A percentile compares a stretch with the other conserved stretches of the same genome.
These are phyloP conservation scores for Channa argus DNA, from an alignment of 2,113 vertebrate species.

Conservation along the genomic window DNA sequence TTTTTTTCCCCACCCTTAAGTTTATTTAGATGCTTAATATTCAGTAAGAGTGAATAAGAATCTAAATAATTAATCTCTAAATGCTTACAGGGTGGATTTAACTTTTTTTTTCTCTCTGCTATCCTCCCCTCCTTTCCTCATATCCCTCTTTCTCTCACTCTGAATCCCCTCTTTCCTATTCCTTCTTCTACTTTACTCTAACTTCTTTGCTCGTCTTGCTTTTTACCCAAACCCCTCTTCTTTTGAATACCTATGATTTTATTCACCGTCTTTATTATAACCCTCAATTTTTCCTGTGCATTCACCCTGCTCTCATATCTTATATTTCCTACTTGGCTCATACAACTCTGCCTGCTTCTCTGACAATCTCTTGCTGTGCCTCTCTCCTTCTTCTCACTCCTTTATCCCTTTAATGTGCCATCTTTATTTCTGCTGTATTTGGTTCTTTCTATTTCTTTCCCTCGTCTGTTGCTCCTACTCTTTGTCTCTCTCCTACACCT, in stretches of 20 bases:
- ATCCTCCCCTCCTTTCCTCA: conserved; percentile 54
- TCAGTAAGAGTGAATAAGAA: conserved; percentile 65
- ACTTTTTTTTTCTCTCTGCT: conserved; percentile 69
- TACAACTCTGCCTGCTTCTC: conserved; percentile 15
- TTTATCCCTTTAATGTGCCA: conserved; percentile 11
- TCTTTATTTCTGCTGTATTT: conserved; percentile 15
- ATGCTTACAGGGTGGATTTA: conserved; percentile 73
- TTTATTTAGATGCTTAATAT: conserved; percentile 79
- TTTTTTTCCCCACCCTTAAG: conserved; percentile 71
- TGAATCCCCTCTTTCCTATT: conserved; percentile 18
- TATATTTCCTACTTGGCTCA: not conserved
- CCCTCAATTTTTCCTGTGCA: not conserved
- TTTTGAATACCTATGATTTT: not conserved
- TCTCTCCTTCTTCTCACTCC: not conserved
- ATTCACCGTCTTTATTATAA: not conserved
- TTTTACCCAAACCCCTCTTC: not conserved
- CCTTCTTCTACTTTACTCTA: conserved; percentile 16
- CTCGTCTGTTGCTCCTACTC: conserved; percentile 32
- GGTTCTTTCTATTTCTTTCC: conserved; percentile 22
- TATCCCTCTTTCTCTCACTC: conserved; percentile 31
- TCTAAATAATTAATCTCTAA: conserved; percentile 73
- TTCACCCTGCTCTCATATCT: not conserved
- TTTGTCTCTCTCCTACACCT: conserved; percentile 45
- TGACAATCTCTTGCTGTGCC: conserved; percentile 6
- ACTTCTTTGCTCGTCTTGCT: conserved; percentile 11